A percentile compares a stretch with the other conserved stretches of the same genome.
Conservation (phyloP, 1,140 invertebrate species). For the Zaprionus nigranus region DNA sequence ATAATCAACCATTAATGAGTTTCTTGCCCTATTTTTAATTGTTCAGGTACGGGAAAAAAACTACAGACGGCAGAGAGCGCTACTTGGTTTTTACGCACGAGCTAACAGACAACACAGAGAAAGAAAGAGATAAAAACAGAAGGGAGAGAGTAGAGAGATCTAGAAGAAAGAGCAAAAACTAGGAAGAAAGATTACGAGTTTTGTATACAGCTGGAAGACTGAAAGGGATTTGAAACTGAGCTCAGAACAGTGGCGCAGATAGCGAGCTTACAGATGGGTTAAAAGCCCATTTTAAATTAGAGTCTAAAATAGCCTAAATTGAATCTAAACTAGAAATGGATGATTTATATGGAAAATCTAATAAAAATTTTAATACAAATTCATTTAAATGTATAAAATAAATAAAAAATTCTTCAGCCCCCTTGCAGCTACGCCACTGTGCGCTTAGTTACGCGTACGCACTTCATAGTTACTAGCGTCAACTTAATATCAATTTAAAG, state of each 20-base stretch:
- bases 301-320: no score
- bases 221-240: background rate
- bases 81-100: slow-evolving; percentile 49
- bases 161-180: background rate
- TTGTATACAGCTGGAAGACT: background rate
- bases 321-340: no score
- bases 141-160: background rate
- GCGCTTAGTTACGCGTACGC: slow-evolving; percentile 43
- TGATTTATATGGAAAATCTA: no score
- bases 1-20: slow-evolving; percentile 75
- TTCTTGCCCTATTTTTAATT: slow-evolving; percentile 75
- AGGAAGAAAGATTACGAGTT: background rate
- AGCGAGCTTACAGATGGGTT: background rate
- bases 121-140: background rate
- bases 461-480: slow-evolving; percentile 29
- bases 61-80: slow-evolving; percentile 45
- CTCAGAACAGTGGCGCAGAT: background rate
- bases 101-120: slow-evolving; percentile 41
- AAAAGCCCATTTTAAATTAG: no score
- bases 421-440: background rate
- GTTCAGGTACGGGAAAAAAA: slow-evolving; percentile 58
- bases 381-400: no score
- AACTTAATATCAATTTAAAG: slow-evolving; percentile 49
- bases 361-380: background rate
- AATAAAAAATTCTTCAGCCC: background rate